Conservation (phyloP, 2,797 vertebrate species). For the Salmo trutta region DNA sequence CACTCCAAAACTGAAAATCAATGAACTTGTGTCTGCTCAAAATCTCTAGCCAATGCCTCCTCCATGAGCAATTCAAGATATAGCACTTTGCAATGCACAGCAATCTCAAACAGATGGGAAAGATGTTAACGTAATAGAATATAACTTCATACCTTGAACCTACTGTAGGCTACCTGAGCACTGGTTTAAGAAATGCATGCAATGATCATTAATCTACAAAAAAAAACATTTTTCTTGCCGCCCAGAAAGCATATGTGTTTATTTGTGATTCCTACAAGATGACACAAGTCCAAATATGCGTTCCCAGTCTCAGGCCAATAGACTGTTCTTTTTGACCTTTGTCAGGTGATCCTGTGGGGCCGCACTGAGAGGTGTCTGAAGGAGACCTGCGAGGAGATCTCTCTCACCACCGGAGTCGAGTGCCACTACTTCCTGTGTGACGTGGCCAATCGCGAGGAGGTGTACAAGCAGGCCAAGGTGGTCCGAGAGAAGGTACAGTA, state of each 20-base stretch:
- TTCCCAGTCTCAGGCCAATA: not conserved
- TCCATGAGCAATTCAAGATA: not conserved
- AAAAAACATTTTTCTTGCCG: too few relatives aligned
- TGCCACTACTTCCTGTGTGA: conserved; percentile 96
- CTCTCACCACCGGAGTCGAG: conserved; percentile 86
- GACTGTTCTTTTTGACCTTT: not conserved
- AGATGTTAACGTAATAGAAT: conserved; percentile 2
- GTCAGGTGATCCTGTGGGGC: conserved; percentile 94
- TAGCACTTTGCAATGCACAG: too few relatives aligned
- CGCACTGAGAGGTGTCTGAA: conserved; percentile 94
- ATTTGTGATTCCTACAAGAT: too few relatives aligned
- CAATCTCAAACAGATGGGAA: conserved; percentile 1
- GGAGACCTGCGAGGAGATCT: conserved; percentile 89
- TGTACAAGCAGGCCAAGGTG: conserved; percentile 93
- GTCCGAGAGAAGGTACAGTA: conserved; percentile 89
- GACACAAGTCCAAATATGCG: too few relatives aligned
- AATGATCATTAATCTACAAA: too few relatives aligned
- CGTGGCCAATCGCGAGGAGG: conserved; percentile 93
- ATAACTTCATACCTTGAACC: not conserved
- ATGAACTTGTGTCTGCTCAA: conserved; percentile 7
- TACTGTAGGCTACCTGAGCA: not conserved
- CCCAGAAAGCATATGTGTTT: too few relatives aligned
- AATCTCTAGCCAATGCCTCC: not conserved
- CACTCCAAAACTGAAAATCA: conserved; percentile 3
- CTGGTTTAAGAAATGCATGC: not conserved